Percentiles rank a stretch among this genome's conserved stretches.
Evolutionary conservation across 2,888 invertebrate species (phyloP).

Genomic region (Cosmorhoe ocellata): DNA sequence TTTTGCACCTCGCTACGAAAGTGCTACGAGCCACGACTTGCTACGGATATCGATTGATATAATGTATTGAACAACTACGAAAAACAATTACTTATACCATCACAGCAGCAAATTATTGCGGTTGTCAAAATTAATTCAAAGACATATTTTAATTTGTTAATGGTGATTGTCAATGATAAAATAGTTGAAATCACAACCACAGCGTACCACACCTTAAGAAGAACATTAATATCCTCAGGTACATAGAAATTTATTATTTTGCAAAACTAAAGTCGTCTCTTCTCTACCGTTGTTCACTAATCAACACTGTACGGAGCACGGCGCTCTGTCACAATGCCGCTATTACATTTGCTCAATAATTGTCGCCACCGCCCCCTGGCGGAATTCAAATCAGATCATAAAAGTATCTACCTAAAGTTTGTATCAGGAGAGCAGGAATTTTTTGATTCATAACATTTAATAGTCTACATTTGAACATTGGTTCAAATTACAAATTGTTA

Average conservation of each 20-base stretch:
- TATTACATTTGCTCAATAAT: constrained; percentile 81
- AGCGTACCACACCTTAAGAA: no score
- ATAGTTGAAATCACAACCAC: no score
- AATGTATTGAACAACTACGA: no score
- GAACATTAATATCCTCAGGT: no score
- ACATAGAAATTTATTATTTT: no score
- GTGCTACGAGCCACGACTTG: constrained; percentile 15
- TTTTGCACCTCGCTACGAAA: constrained; percentile 8
- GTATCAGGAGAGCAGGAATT: background rate
- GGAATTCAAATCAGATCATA: constrained; percentile 19
- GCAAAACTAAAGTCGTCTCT: constrained; percentile 40
- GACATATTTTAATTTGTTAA: no score
- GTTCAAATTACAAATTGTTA: no score
- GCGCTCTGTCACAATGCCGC: constrained; percentile 76
- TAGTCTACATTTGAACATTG: no score
- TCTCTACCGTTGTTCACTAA: constrained; percentile 59
- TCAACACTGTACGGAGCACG: constrained; percentile 69
- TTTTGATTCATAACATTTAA: background rate
- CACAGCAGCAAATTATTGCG: no score
- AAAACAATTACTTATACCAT: no score
- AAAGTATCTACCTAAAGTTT: constrained; percentile 2
- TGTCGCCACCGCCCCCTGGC: constrained; percentile 51
- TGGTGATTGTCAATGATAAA: no score
- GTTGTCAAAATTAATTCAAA: no score
- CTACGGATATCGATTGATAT: background rate